Evolutionary conservation across 1,140 invertebrate species (phyloP).

Genomic region (Phortica variegata): DNA sequence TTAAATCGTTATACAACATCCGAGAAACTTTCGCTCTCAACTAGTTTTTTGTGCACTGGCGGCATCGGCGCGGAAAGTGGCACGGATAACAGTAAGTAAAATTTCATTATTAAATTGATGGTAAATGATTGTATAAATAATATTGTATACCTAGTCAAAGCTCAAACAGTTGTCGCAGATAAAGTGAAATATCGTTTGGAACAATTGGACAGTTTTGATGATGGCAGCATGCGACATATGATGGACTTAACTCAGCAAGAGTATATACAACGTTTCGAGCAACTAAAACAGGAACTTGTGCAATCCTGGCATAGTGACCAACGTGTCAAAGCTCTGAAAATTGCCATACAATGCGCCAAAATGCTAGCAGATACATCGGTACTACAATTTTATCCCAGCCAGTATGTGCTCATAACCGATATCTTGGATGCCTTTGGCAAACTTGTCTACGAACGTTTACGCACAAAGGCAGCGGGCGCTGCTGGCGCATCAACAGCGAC

Average conservation of each 20-base stretch:
- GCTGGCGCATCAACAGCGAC: conserved; percentile 38
- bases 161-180: conserved; percentile 77
- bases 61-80: conserved; percentile 21
- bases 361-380: conserved; percentile 84
- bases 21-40: conserved; percentile 85
- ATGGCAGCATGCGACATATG: conserved; percentile 82
- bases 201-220: conserved; percentile 93
- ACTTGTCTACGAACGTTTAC: conserved; percentile 85
- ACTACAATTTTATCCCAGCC: conserved; percentile 95
- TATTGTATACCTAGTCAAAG: conserved; percentile 65
- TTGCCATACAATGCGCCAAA: conserved; percentile 95
- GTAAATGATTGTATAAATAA: background rate
- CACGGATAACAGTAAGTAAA: conserved; percentile 35
- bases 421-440: conserved; percentile 94
- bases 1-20: conserved; percentile 88
- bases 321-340: conserved; percentile 93
- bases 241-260: conserved; percentile 90
- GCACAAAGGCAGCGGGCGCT: conserved; percentile 72
- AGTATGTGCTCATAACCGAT: conserved; percentile 95
- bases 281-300: conserved; percentile 86
- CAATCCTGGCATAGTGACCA: conserved; percentile 92
- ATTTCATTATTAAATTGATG: conserved; percentile 1
- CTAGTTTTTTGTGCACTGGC: conserved; percentile 70
- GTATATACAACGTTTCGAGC: conserved; percentile 83
- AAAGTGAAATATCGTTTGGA: conserved; percentile 89